Conservation (phyloP, 2,113 vertebrate genomes). For the Progne subis region DNA sequence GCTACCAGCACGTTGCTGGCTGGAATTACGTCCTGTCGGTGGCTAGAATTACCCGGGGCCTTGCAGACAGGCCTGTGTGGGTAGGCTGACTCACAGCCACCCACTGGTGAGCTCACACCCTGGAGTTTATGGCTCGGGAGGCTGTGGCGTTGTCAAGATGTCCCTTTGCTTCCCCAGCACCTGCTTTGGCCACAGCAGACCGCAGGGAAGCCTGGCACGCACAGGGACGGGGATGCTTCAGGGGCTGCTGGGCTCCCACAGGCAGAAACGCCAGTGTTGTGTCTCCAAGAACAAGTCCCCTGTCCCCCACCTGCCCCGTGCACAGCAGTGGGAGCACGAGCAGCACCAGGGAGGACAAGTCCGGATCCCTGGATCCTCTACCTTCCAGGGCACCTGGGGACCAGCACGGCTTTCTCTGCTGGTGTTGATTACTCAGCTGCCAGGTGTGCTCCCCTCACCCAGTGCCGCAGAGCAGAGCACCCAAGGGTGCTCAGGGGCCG, state of each 20-base stretch:
- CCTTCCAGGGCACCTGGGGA: rapidly evolving
- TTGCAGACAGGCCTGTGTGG: not conserved
- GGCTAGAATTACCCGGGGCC: not conserved
- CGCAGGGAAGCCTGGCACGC: rapidly evolving
- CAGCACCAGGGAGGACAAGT: not conserved
- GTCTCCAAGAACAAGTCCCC: not conserved
- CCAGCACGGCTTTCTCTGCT: not conserved
- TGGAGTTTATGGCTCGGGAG: not conserved
- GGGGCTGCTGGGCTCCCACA: not conserved
- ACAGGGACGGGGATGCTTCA: not conserved
- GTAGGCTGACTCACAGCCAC: not conserved
- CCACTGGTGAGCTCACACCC: not conserved
- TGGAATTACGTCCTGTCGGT: not conserved
- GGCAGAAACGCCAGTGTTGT: rapidly evolving
- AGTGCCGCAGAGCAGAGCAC: rapidly evolving
- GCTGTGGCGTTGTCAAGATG: not conserved
- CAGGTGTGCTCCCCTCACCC: not conserved
- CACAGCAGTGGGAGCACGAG: rapidly evolving
- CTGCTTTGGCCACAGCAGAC: not conserved
- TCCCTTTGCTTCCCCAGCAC: not conserved
- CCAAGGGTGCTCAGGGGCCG: not conserved
- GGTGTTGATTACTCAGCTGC: not conserved
- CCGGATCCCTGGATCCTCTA: not conserved
- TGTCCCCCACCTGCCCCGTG: rapidly evolving
- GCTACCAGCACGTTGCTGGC: not conserved